Evolutionary conservation across 2,113 vertebrate species (phyloP), one percentile per base, ranked within the genome.

Genomic region (Cavia aperea): DNA sequence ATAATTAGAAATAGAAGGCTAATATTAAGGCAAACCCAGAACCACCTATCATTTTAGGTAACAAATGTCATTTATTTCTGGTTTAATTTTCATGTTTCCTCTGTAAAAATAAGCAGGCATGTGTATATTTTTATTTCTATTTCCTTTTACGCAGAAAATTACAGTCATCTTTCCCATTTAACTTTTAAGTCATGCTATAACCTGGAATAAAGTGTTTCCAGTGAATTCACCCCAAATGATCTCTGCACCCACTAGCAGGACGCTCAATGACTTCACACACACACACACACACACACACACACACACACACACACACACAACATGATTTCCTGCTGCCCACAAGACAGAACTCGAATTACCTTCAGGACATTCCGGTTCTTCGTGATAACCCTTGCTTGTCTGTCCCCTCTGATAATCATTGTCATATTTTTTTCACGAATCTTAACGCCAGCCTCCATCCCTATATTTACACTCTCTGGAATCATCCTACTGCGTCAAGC

Each of bases 381-480:
- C 39, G 54, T 58, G 51, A 5, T 7, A 33, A 54, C 4, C 62
- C 43, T 10, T 2, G 19, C 26, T 66, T 23, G 0, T 15, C 29
- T n/a, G 14, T 78, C 26, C 26, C 70, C 29, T 62, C 79, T 56
- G 81, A 21, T 23, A 36, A 36, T 60, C 33, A n/a, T n/a, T 49
- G 8, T 23, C 7, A 5, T 2, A 8, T 3, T 46, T 33, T 31
- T 26, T n/a, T 16, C 0, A 4, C 7, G 54, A 23, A 29, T 23
- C 29, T 12, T 18, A 36, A 51, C 36, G 51, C 21, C 72, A 70
- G 16, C 21, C 70, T 84, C 54, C 18, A 12, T 10, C 11, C 0
- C 26, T 16, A 8, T 11, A 14, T 43, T 33, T 12, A 24, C 24
- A 10, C 7, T 5, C 4, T 4, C 24, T 21, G 36, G 2, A 39